Percentiles rank a stretch among this genome's conserved stretches.
These are phyloP conservation scores for Paralichthys olivaceus DNA, from an alignment of 2,113 vertebrate genomes.

Conservation along the genomic window DNA sequence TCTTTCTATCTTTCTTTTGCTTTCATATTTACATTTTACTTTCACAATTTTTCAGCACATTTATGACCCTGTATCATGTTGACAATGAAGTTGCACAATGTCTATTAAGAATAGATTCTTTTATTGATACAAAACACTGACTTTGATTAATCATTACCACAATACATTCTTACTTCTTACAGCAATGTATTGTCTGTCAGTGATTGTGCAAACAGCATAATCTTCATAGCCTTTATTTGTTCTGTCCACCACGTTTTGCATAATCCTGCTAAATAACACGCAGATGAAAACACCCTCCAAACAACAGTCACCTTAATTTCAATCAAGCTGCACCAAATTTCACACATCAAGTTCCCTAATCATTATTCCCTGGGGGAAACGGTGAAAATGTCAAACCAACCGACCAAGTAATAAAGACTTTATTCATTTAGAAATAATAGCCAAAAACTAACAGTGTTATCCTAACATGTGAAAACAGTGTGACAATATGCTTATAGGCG, in stretches of 20 bases:
- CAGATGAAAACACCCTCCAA: too few species aligned
- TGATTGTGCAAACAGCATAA: background rate
- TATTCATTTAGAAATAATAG: background rate
- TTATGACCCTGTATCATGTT: background rate
- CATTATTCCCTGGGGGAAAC: too few species aligned
- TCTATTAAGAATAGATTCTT: background rate
- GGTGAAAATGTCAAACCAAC: too few species aligned
- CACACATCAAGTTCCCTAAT: too few species aligned
- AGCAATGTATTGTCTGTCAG: background rate
- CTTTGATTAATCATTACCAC: conserved; percentile 1
- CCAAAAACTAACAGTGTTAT: background rate
- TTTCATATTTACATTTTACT: background rate
- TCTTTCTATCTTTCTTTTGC: background rate
- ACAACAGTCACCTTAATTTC: too few species aligned
- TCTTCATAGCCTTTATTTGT: background rate
- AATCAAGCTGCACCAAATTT: too few species aligned
- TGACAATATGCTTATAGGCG: background rate
- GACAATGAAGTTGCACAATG: background rate
- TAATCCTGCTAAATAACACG: too few species aligned
- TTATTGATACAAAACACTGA: background rate
- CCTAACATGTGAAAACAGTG: background rate
- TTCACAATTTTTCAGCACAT: background rate
- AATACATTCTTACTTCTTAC: background rate
- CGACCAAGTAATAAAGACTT: too few species aligned
- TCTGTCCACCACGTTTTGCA: background rate